Evolutionary conservation across 2,888 invertebrate species (phyloP).

Genomic region (Bimastos eiseni): DNA sequence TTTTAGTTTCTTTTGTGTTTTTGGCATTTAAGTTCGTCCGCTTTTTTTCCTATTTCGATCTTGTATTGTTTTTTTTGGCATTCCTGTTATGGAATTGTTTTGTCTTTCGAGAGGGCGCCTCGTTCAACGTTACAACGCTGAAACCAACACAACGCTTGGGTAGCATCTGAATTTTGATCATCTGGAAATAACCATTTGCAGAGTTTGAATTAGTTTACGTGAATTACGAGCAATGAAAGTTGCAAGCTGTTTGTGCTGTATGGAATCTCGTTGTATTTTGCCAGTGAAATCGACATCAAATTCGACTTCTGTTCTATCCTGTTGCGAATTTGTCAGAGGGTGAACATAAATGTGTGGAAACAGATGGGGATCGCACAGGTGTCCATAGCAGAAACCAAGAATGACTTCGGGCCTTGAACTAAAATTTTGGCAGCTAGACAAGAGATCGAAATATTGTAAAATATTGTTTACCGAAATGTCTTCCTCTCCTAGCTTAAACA

Average conservation of each 20-base stretch:
- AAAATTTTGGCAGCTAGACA: background rate
- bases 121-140: background rate
- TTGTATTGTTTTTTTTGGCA: background rate
- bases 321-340: background rate
- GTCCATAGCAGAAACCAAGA: constrained; percentile 13
- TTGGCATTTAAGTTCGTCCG: background rate
- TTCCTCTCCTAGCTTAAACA: background rate
- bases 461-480: background rate
- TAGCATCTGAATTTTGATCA: background rate
- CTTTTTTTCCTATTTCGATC: background rate
- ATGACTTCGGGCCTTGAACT: constrained; percentile 13
- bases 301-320: background rate
- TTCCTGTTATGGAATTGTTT: background rate
- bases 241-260: background rate
- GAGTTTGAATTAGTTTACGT: background rate
- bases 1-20: background rate
- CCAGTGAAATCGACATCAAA: background rate
- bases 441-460: background rate
- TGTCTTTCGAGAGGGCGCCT: background rate
- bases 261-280: background rate
- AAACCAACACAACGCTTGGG: background rate
- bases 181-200: background rate
- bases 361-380: background rate
- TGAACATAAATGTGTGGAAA: background rate
- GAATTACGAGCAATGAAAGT: background rate